Percentiles rank a stretch among this genome's conserved stretches.
These are phyloP conservation scores for Subanguina moxae DNA, from an alignment of 1,140 invertebrate species.

Conservation along the genomic window DNA sequence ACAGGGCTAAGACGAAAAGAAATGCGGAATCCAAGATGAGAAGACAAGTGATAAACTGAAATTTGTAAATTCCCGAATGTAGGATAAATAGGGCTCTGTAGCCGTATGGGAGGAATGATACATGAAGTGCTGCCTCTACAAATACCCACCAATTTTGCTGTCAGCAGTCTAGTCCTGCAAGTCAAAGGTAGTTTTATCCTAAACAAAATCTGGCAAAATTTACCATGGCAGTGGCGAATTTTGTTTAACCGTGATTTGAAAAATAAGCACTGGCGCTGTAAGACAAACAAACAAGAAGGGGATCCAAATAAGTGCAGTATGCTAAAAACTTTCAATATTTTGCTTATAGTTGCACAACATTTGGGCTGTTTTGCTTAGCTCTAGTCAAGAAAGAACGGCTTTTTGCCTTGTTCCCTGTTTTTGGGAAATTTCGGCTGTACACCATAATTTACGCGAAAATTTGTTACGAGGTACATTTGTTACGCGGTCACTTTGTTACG, in stretches of 20 bases:
- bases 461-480: no score
- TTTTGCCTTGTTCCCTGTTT: no score
- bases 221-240: constrained; percentile 44
- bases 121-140: not conserved
- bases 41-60: constrained; percentile 43
- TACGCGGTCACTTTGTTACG: no score
- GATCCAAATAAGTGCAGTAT: constrained; percentile 54
- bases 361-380: no score
- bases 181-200: no score
- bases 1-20: constrained; percentile 34
- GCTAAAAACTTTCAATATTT: no score
- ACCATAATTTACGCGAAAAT: no score
- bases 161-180: constrained; percentile 32
- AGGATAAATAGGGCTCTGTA: not conserved
- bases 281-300: constrained; percentile 50
- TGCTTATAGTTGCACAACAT: no score
- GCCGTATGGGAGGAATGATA: not conserved
- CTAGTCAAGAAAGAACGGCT: no score
- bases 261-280: constrained; percentile 48
- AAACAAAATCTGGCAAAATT: no score
- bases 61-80: no score
- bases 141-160: constrained; percentile 42
- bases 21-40: constrained; percentile 37
- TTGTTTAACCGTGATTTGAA: constrained; percentile 38
- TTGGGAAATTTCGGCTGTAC: no score